These are phyloP conservation scores for Ceyx margarethae DNA, from an alignment of 2,113 vertebrate genomes.

Conservation along the genomic window DNA sequence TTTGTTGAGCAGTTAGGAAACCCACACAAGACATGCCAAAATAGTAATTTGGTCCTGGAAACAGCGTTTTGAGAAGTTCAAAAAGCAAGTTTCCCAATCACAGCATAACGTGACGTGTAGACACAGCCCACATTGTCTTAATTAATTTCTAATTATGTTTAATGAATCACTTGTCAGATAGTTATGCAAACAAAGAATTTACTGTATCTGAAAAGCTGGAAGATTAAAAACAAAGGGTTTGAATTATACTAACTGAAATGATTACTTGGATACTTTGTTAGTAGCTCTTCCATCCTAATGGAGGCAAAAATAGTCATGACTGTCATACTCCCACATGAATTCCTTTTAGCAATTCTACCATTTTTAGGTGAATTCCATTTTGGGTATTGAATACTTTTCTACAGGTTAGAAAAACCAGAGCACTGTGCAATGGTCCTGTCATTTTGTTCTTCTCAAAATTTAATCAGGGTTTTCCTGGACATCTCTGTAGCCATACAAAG, in stretches of 20 bases:
- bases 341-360: background rate
- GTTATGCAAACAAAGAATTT: background rate
- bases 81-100: background rate
- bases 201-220: background rate
- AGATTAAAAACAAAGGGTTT: background rate
- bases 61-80: background rate
- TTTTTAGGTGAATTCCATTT: background rate
- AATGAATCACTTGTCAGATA: constrained; percentile 9
- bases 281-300: background rate
- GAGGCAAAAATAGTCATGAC: constrained; percentile 12
- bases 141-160: constrained; percentile 20
- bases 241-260: background rate
- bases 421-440: background rate
- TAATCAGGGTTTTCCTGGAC: background rate
- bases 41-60: background rate
- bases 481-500: background rate
- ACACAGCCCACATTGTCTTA: constrained; percentile 4
- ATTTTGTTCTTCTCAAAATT: background rate
- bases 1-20: background rate
- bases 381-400: background rate
- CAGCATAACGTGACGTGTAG: background rate
- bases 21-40: background rate
- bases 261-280: background rate
- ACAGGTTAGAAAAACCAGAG: background rate
- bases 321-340: background rate